Evolutionary conservation across 2,888 invertebrate genomes (phyloP).

Genomic region (Mimachlamys varia): DNA sequence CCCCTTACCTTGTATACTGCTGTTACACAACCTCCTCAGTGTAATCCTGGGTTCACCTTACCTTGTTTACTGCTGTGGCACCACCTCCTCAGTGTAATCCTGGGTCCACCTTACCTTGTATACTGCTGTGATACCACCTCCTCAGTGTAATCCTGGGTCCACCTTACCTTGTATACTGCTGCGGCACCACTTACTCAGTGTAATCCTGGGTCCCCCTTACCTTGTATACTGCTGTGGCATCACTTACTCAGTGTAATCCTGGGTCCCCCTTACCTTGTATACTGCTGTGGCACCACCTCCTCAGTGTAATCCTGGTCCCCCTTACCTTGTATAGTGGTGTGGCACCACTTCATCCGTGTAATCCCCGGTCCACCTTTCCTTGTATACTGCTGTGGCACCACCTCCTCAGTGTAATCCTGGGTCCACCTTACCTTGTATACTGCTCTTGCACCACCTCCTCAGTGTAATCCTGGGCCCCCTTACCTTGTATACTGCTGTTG

Average conservation of each 20-base stretch:
- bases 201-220: neutral
- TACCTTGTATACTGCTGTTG: neutral
- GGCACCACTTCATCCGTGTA: neutral
- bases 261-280: too few species aligned
- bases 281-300: too few species aligned
- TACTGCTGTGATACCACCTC: neutral
- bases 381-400: neutral
- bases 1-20: neutral
- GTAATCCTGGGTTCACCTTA: neutral
- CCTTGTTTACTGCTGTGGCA: conserved; percentile 1
- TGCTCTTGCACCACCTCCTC: neutral
- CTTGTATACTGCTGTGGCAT: neutral
- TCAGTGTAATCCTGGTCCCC: neutral
- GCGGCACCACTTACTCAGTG: neutral
- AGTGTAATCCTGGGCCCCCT: neutral
- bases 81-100: neutral
- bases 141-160: neutral
- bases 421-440: neutral
- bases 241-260: too few species aligned
- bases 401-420: neutral
- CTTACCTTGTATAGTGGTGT: neutral
- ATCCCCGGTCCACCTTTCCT: neutral
- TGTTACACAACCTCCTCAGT: neutral
- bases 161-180: neutral
- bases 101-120: neutral